These are phyloP conservation scores for Coelopa pilipes DNA, from an alignment of 2,888 invertebrate genomes.

Conservation along the genomic window DNA sequence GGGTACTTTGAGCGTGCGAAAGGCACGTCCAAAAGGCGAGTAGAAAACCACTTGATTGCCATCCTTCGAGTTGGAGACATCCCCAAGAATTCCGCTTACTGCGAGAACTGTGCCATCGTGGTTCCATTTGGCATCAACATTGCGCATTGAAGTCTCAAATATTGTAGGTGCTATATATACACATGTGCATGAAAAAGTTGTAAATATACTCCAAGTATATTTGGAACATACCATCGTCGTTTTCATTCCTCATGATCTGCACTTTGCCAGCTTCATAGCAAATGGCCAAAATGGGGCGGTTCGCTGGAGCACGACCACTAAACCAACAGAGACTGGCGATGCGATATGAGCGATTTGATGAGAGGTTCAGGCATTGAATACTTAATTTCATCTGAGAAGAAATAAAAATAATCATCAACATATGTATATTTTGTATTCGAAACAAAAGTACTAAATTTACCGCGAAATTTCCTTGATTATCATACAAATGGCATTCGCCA, in stretches of 20 bases:
- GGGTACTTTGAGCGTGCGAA: constrained; percentile 89
- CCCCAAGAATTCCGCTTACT: constrained; percentile 76
- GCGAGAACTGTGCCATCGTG: constrained; percentile 91
- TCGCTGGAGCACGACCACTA: constrained; percentile 78
- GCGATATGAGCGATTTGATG: constrained; percentile 70
- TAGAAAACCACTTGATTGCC: constrained; percentile 91
- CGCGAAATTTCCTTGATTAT: constrained; percentile 86
- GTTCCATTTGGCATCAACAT: constrained; percentile 91
- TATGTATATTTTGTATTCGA: too few species aligned
- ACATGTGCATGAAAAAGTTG: too few species aligned
- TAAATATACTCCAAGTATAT: too few species aligned
- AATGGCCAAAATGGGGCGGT: constrained; percentile 84
- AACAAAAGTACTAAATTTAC: constrained; percentile 65
- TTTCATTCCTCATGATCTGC: constrained; percentile 89
- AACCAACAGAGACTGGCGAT: constrained; percentile 90
- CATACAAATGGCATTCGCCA: constrained; percentile 95
- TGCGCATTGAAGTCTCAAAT: constrained; percentile 84
- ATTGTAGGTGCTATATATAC: constrained; percentile 76
- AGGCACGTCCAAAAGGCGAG: constrained; percentile 86
- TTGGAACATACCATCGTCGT: constrained; percentile 77
- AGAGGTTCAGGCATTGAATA: constrained; percentile 70
- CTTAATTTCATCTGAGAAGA: constrained; percentile 77
- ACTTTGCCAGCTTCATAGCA: constrained; percentile 89
- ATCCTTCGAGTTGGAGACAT: constrained; percentile 67
- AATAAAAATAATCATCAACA: too few species aligned